Evolutionary conservation across 2,797 vertebrate species (phyloP).

Genomic region (Tadarida brasiliensis): DNA sequence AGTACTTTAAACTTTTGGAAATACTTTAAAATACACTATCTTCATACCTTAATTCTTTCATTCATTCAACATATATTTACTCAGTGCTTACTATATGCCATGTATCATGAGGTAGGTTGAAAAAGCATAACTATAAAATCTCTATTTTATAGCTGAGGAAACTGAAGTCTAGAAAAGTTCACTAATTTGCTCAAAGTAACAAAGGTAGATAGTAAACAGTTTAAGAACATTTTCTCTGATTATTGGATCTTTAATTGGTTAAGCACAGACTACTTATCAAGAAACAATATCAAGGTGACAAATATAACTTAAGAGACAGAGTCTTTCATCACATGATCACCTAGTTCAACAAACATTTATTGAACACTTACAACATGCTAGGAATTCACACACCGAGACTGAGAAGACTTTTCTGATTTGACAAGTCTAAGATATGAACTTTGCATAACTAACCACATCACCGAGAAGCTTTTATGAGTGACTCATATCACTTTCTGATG

Average conservation of each 20-base stretch:
- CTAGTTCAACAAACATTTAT: neutral
- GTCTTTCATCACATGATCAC: neutral
- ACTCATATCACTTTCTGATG: neutral
- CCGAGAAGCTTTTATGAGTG: neutral
- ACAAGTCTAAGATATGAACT: slow-evolving; percentile 52
- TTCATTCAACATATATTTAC: neutral
- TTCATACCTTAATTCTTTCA: slow-evolving; percentile 26
- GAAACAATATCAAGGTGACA: neutral
- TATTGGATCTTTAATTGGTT: slow-evolving; percentile 17
- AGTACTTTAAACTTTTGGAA: slow-evolving; percentile 36
- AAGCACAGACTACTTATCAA: slow-evolving; percentile 30
- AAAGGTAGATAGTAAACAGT: slow-evolving; percentile 23
- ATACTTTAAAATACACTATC: slow-evolving; percentile 20
- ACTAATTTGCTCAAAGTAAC: slow-evolving; percentile 27
- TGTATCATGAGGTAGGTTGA: neutral
- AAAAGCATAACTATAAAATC: neutral
- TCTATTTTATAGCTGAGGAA: slow-evolving; percentile 1
- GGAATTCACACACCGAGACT: neutral
- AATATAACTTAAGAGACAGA: slow-evolving; percentile 26
- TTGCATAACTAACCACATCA: neutral
- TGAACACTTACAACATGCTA: neutral
- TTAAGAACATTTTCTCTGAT: slow-evolving; percentile 19
- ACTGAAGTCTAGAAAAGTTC: slow-evolving; percentile 20
- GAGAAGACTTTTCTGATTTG: slow-evolving; percentile 37
- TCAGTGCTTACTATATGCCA: neutral